Conservation (phyloP, 2,888 invertebrate genomes). For the Ethmia dodecea region DNA sequence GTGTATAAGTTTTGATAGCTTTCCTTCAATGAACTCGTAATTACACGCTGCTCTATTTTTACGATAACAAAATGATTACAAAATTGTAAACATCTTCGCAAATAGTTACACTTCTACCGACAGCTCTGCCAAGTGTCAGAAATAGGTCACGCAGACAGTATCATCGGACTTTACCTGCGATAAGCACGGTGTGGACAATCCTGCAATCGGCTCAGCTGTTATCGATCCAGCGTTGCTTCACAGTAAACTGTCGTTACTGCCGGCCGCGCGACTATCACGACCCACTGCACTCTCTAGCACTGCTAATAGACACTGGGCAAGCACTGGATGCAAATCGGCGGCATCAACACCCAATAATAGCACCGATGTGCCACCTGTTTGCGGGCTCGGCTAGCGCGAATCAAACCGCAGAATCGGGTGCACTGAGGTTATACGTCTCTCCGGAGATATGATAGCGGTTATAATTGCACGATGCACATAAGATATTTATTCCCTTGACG, state of each 20-base stretch:
- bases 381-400: conserved; percentile 12
- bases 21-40: no score
- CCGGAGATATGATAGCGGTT: conserved; percentile 2
- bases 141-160: conserved; percentile 33
- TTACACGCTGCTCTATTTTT: no score
- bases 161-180: conserved; percentile 47
- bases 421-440: conserved; percentile 3
- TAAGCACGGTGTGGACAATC: conserved; percentile 38
- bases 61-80: no score
- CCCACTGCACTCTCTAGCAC: conserved; percentile 42
- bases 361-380: conserved; percentile 59
- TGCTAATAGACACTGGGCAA: conserved; percentile 40
- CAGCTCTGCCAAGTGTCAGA: conserved; percentile 8
- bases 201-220: conserved; percentile 58
- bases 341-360: conserved; percentile 52
- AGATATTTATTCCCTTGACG: conserved; percentile 24
- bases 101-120: no score
- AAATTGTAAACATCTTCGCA: no score
- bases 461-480: conserved; percentile 5
- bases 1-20: no score
- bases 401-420: neutral
- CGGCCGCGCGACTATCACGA: conserved; percentile 28
- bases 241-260: conserved; percentile 27
- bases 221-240: conserved; percentile 52
- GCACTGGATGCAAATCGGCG: conserved; percentile 39